Conservation (phyloP, 64 coral and sea anemone genomes). For the Pocillopora damicornis region DNA sequence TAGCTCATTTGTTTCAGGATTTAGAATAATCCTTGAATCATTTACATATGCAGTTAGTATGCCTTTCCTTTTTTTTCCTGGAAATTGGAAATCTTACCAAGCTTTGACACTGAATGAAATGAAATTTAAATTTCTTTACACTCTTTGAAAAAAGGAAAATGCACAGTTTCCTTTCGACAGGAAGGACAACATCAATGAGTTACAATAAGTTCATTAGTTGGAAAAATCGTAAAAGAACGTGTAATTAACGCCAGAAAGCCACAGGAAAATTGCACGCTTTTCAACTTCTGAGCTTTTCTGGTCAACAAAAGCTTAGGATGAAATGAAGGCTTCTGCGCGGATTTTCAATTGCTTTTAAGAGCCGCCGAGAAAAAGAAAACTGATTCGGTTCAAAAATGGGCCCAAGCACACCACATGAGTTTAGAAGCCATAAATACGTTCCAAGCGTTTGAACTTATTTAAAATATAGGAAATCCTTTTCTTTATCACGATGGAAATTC, state of each 20-base stretch:
- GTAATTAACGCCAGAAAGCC: constrained; percentile 34
- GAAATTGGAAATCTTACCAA: not conserved
- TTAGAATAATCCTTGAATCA: not conserved
- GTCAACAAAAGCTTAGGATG: not conserved
- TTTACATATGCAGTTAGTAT: not conserved
- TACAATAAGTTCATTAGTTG: constrained; percentile 30
- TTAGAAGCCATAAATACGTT: not conserved
- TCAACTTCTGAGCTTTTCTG: constrained; percentile 49
- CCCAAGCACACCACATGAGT: not conserved
- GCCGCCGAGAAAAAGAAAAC: not conserved
- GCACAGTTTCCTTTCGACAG: constrained; percentile 20
- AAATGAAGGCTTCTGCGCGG: constrained; percentile 23
- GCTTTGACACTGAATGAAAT: not conserved
- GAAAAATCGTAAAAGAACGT: constrained; percentile 13
- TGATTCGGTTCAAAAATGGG: not conserved
- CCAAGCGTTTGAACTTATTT: no score
- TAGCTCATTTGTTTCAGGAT: constrained; percentile 7
- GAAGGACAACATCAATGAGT: not conserved
- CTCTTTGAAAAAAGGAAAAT: not conserved
- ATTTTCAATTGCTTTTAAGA: constrained; percentile 42
- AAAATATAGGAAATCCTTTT: no score
- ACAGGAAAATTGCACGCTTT: constrained; percentile 44
- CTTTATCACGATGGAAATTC: no score
- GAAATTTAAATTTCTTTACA: constrained; percentile 26
- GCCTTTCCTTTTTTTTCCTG: not conserved